Conservation (phyloP, 1,140 invertebrate genomes). For the Monochamus saltuarius region DNA sequence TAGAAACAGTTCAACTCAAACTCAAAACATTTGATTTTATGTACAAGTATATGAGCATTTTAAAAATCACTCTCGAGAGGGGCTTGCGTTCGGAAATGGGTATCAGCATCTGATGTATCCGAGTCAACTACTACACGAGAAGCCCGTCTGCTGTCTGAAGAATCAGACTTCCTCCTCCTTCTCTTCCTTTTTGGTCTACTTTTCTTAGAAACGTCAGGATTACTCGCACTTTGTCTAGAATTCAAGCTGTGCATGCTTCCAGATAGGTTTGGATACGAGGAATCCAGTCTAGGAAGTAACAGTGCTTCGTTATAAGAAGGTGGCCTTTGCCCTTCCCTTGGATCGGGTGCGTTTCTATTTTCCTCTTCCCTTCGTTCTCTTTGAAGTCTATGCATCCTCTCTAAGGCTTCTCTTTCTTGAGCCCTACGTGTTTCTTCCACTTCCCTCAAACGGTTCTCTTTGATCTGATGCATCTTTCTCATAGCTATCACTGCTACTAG, state of each 20-base stretch:
- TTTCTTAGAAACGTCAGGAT: constrained; percentile 50
- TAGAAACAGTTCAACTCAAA: too few relatives aligned
- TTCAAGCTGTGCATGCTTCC: constrained; percentile 54
- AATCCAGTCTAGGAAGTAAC: constrained; percentile 64
- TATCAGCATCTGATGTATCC: constrained; percentile 9
- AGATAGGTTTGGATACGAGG: constrained; percentile 60
- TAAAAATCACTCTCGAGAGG: constrained; percentile 43
- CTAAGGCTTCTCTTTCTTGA: constrained; percentile 55
- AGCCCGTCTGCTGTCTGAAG: constrained; percentile 21
- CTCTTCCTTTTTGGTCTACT: constrained; percentile 47
- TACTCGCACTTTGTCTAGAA: constrained; percentile 44
- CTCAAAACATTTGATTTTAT: not conserved
- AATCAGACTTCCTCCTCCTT: constrained; percentile 46
- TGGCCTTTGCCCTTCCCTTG: constrained; percentile 63
- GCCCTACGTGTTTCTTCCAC: constrained; percentile 50
- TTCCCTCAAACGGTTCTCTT: constrained; percentile 48
- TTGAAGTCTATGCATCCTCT: constrained; percentile 62
- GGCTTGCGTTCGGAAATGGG: not conserved
- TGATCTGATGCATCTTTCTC: constrained; percentile 55
- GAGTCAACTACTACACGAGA: constrained; percentile 34
- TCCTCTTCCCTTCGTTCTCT: constrained; percentile 54
- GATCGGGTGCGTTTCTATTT: constrained; percentile 60
- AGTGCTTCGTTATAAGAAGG: constrained; percentile 75
- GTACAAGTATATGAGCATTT: constrained; percentile 9
- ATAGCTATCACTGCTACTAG: constrained; percentile 56